Percentiles rank a stretch among this genome's conserved stretches.
Evolutionary conservation across 2,888 invertebrate species (phyloP).

Genomic region (Parnassius mnemosyne): DNA sequence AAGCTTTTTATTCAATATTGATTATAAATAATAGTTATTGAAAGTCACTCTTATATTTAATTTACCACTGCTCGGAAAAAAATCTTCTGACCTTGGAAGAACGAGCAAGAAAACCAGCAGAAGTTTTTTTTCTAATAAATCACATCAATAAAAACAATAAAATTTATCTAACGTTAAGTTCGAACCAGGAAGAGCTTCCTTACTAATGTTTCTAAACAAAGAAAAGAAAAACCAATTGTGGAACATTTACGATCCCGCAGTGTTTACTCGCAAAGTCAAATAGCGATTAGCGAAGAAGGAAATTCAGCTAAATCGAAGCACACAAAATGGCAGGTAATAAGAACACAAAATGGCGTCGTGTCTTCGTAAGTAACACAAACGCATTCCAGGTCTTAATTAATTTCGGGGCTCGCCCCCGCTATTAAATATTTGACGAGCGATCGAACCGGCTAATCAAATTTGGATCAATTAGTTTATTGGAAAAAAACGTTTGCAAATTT

Average conservation of each 20-base stretch:
- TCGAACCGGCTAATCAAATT: conserved; percentile 37
- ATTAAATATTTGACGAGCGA: conserved; percentile 32
- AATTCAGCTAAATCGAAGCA: conserved; percentile 11
- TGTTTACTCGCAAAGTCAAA: conserved; percentile 8
- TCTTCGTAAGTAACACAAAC: conserved; percentile 31
- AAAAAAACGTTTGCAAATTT: conserved; percentile 28
- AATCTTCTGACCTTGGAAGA: no score
- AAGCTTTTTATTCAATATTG: no score
- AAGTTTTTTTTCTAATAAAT: no score
- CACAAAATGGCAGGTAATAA: conserved; percentile 8
- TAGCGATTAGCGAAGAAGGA: conserved; percentile 14
- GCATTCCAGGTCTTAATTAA: conserved; percentile 37
- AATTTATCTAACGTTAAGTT: no score
- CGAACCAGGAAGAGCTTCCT: no score
- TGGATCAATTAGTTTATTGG: conserved; percentile 36
- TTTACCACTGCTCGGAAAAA: no score
- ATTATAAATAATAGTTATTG: no score
- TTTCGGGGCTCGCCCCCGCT: conserved; percentile 30
- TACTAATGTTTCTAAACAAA: not conserved
- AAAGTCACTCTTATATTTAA: no score
- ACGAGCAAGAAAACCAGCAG: no score
- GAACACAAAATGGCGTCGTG: not conserved
- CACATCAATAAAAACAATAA: no score
- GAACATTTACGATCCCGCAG: not conserved
- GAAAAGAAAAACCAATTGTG: conserved; percentile 3